phyloP scores from a whole-genome alignment of 2,797 vertebrate genomes.

The Parauchenoglanis punctatus region DNA sequence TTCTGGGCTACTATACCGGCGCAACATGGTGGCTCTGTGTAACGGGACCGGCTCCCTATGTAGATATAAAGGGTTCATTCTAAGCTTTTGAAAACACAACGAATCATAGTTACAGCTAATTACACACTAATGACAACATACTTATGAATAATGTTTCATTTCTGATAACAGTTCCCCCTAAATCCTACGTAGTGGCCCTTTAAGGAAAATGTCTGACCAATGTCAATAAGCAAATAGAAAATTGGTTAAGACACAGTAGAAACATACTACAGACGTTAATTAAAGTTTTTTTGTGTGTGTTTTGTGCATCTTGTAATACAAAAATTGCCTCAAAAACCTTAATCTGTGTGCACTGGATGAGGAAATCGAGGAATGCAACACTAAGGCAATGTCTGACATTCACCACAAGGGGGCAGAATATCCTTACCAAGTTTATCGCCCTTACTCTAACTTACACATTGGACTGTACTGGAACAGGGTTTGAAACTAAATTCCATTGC shows the following conservation, averaged over 20 bases:
- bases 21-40: too few species aligned
- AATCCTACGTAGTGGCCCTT: not conserved
- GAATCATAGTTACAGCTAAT: too few species aligned
- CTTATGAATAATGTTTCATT: too few species aligned
- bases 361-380: not conserved
- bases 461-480: not conserved
- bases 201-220: not conserved
- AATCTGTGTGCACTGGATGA: not conserved
- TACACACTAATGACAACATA: too few species aligned
- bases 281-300: not conserved
- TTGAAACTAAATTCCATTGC: slow-evolving; percentile 6
- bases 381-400: not conserved
- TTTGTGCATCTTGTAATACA: not conserved
- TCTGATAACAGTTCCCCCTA: too few species aligned
- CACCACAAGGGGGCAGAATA: slow-evolving; percentile 47
- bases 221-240: not conserved
- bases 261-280: not conserved
- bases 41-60: too few species aligned
- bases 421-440: not conserved
- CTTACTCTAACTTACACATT: not conserved
- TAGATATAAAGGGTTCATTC: too few species aligned
- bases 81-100: too few species aligned
- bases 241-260: not conserved
- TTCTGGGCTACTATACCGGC: too few species aligned
- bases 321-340: not conserved